Conservation (phyloP, 2,888 invertebrate species). For the Dasysyrphus albostriatus region DNA sequence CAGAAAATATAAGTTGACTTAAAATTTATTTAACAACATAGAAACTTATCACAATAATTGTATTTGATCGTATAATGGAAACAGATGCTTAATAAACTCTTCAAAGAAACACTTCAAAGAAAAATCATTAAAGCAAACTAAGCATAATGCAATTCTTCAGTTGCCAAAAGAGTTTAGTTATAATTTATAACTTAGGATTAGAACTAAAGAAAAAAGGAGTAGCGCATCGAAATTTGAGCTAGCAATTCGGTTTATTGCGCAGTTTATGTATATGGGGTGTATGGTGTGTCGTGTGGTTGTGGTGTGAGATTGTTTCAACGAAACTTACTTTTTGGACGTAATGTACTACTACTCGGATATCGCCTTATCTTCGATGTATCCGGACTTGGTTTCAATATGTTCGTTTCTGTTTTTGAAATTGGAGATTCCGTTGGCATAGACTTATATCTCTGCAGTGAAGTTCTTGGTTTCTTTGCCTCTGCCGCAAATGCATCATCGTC, state of each 20-base stretch:
- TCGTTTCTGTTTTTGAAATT: background rate
- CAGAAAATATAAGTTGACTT: background rate
- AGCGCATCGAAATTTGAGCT: background rate
- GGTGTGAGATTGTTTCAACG: constrained; percentile 23
- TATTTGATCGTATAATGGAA: background rate
- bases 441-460: constrained; percentile 80
- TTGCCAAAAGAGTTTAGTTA: background rate
- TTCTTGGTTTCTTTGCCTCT: constrained; percentile 79
- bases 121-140: background rate
- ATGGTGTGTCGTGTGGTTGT: background rate
- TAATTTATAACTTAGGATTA: background rate
- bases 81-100: background rate
- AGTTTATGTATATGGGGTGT: background rate
- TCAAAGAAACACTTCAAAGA: background rate
- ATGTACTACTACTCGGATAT: constrained; percentile 79
- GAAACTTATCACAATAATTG: constrained; percentile 30
- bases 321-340: constrained; percentile 68
- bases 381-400: constrained; percentile 3
- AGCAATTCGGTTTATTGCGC: background rate
- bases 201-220: background rate
- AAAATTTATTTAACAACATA: constrained; percentile 11
- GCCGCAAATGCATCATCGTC: constrained; percentile 80
- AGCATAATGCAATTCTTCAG: background rate
- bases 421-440: constrained; percentile 80
- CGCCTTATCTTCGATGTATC: constrained; percentile 79